phyloP scores from a whole-genome alignment of 2,888 invertebrate genomes.

The Tipula helvola region DNA sequence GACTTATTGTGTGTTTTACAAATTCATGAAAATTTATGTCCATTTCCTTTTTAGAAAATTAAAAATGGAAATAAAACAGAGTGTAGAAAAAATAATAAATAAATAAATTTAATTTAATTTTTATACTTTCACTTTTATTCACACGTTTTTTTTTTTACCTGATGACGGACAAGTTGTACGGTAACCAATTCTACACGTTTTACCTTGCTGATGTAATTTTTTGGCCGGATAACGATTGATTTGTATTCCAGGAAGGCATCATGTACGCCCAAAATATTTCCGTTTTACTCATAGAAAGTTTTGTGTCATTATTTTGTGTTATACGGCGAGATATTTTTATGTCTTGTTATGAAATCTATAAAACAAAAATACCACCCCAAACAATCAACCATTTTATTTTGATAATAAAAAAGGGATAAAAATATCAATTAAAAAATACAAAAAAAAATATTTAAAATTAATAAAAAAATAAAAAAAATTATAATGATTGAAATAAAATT shows the following conservation, averaged over 20 bases:
- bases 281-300: not conserved
- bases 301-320: not conserved
- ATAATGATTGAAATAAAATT: not conserved
- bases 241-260: too few species aligned
- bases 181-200: too few species aligned
- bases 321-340: not conserved
- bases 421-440: not conserved
- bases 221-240: too few species aligned
- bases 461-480: not conserved
- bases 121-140: not conserved
- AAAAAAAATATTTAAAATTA: not conserved
- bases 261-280: not conserved
- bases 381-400: not conserved
- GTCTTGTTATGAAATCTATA: not conserved
- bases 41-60: constrained; percentile 4
- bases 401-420: not conserved
- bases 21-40: constrained; percentile 4
- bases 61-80: not conserved
- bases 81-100: not conserved
- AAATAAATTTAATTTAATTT: not conserved
- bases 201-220: too few species aligned
- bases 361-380: not conserved
- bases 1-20: not conserved
- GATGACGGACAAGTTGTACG: too few species aligned
- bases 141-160: not conserved